These are phyloP conservation scores for Calephelis perditalis DNA, from an alignment of 2,888 invertebrate genomes.

Conservation along the genomic window DNA sequence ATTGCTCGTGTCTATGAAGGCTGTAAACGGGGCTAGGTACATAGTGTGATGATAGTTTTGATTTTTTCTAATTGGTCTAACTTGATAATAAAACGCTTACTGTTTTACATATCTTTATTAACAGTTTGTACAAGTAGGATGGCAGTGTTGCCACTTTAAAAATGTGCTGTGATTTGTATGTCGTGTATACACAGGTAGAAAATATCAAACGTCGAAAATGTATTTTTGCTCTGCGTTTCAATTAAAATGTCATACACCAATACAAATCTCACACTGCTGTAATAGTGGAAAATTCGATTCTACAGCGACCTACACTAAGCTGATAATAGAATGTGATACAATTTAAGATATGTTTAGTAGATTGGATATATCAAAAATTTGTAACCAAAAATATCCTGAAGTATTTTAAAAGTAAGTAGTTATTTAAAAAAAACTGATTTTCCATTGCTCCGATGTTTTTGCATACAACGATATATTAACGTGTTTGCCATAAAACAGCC, in stretches of 20 bases:
- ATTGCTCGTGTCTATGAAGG: slow-evolving; percentile 61
- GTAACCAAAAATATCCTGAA: too few species aligned
- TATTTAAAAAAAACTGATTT: too few species aligned
- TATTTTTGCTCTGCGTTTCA: background rate
- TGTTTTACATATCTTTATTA: background rate
- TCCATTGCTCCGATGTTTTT: too few species aligned
- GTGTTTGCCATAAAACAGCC: too few species aligned
- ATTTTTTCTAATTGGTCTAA: slow-evolving; percentile 44
- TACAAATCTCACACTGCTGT: background rate
- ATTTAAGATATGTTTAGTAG: too few species aligned
- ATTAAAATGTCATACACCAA: background rate
- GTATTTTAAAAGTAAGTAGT: too few species aligned
- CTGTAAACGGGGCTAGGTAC: slow-evolving; percentile 69
- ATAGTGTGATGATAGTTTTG: slow-evolving; percentile 57
- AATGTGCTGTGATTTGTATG: background rate
- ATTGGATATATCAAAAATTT: too few species aligned
- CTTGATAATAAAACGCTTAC: slow-evolving; percentile 30
- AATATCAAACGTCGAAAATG: background rate
- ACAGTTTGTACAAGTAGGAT: too few species aligned
- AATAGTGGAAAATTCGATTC: background rate
- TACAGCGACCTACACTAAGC: too few species aligned
- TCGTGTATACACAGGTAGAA: background rate
- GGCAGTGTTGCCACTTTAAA: background rate
- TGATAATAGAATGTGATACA: too few species aligned
- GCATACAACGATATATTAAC: too few species aligned